Evolutionary conservation across 2,888 invertebrate genomes (phyloP).

Genomic region (Hypomecis punctinalis): DNA sequence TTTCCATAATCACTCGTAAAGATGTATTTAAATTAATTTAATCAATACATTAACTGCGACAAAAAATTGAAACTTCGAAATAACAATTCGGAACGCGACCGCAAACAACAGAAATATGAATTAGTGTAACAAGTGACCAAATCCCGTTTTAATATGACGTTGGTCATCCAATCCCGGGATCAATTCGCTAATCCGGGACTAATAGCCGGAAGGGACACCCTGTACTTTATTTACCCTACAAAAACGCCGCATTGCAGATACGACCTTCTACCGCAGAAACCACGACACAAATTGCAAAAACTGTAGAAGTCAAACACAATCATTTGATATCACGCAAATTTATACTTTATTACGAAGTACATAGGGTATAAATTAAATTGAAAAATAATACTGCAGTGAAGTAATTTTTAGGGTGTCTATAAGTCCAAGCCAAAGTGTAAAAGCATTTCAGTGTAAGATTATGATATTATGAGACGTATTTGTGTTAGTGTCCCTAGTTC

Average conservation of each 20-base stretch:
- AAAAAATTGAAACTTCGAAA: not conserved
- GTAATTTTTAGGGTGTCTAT: conserved; percentile 70
- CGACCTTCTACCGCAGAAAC: conserved; percentile 30
- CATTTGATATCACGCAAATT: not conserved
- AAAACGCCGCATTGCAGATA: conserved; percentile 27
- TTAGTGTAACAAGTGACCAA: conserved; percentile 74
- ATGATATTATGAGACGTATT: conserved; percentile 75
- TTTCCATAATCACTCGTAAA: too few relatives aligned
- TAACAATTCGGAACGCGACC: conserved; percentile 4
- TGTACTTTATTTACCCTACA: conserved; percentile 49
- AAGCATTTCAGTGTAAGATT: conserved; percentile 84
- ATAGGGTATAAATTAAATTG: conserved; percentile 49
- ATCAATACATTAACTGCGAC: not conserved
- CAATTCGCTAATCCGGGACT: conserved; percentile 79
- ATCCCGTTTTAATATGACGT: conserved; percentile 80
- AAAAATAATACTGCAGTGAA: conserved; percentile 43
- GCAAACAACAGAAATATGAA: conserved; percentile 72
- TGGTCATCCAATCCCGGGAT: conserved; percentile 81
- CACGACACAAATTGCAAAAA: conserved; percentile 27
- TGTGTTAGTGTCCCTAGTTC: conserved; percentile 62
- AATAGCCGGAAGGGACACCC: conserved; percentile 68
- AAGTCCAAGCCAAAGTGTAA: conserved; percentile 71
- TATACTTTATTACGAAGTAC: not conserved
- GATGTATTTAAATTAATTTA: not conserved
- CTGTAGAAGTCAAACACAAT: not conserved